These are phyloP conservation scores for Octomys mimax DNA, from an alignment of 2,797 vertebrate species.

Conservation along the genomic window DNA sequence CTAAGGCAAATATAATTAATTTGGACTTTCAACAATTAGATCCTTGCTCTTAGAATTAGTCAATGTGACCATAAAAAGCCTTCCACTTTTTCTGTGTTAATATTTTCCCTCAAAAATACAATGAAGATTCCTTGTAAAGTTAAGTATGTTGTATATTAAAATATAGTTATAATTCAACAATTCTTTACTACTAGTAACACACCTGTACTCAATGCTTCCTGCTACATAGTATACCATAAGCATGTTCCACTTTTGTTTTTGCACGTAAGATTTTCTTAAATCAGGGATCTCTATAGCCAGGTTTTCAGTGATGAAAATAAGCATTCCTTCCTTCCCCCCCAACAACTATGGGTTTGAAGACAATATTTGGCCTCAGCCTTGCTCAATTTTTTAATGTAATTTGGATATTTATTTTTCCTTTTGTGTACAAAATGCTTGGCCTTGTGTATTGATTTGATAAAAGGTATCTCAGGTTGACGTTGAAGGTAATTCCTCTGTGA, in stretches of 20 bases:
- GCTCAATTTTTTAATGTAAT: neutral
- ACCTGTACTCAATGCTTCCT: neutral
- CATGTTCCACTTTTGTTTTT: neutral
- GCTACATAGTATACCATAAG: neutral
- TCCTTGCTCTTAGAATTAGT: conserved; percentile 47
- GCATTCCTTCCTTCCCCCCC: neutral
- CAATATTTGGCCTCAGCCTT: neutral
- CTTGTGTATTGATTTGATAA: neutral
- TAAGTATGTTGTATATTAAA: conserved; percentile 22
- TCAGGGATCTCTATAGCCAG: neutral
- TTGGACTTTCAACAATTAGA: conserved; percentile 63
- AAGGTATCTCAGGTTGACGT: neutral
- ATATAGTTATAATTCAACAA: neutral
- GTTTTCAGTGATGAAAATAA: neutral
- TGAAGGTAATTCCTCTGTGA: conserved; percentile 12
- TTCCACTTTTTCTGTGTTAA: neutral
- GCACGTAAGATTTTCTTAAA: conserved; percentile 13
- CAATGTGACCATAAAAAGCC: conserved; percentile 7
- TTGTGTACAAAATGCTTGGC: neutral
- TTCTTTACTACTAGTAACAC: neutral
- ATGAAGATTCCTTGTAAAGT: neutral
- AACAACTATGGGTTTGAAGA: neutral
- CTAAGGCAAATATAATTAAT: neutral
- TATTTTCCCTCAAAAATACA: neutral
- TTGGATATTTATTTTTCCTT: conserved; percentile 9